phyloP scores from a whole-genome alignment of 2,113 vertebrate species.

The Gallinago media region DNA sequence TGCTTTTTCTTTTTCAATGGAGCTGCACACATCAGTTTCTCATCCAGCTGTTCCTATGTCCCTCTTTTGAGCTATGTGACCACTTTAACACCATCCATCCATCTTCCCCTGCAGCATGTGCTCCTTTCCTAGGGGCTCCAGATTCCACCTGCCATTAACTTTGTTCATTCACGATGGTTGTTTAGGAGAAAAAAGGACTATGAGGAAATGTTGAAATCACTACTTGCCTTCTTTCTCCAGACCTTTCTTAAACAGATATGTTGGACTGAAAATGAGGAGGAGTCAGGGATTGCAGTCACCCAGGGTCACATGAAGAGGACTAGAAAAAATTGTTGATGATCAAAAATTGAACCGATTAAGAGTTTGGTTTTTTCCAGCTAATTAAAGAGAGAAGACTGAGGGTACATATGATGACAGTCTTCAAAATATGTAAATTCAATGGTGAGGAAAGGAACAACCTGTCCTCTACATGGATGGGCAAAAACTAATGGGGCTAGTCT shows the following conservation, averaged over 20 bases:
- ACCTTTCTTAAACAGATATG: background rate
- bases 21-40: background rate
- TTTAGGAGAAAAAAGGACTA: background rate
- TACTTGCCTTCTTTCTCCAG: background rate
- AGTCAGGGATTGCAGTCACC: background rate
- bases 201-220: background rate
- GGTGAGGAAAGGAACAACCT: background rate
- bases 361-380: too few species aligned
- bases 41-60: background rate
- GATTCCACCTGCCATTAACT: slow-evolving; percentile 13
- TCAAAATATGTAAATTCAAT: background rate
- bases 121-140: background rate
- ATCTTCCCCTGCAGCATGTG: background rate
- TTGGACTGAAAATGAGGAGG: background rate
- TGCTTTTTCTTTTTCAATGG: background rate
- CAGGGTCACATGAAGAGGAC: background rate
- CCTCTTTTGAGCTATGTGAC: background rate
- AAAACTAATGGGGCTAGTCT: background rate
- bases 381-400: background rate
- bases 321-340: background rate
- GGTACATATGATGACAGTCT: background rate
- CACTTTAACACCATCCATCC: background rate
- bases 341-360: background rate
- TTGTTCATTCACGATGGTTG: background rate
- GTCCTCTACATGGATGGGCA: background rate